Evolutionary conservation across 2,797 vertebrate species (phyloP).

Genomic region (Avahi laniger): DNA sequence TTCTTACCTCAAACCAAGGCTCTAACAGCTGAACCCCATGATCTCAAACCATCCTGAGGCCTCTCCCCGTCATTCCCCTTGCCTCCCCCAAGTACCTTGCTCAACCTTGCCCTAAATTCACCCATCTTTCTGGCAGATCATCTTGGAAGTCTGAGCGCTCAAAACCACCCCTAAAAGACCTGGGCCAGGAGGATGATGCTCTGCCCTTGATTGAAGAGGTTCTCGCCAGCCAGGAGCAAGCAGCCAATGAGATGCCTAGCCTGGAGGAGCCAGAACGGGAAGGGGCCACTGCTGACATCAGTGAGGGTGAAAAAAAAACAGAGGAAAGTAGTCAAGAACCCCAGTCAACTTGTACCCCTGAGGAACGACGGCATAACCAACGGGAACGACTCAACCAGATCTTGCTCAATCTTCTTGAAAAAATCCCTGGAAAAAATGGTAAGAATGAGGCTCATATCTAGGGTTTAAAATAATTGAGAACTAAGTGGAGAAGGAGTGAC

Average conservation of each 20-base stretch:
- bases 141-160: conserved; percentile 96
- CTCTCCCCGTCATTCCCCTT: not conserved
- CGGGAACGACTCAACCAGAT: conserved; percentile 96
- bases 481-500: not conserved
- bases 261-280: conserved; percentile 86
- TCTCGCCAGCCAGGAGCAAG: conserved; percentile 84
- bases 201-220: conserved; percentile 87
- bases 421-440: conserved; percentile 97
- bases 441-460: conserved; percentile 65
- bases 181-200: conserved; percentile 90
- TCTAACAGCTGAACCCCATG: not conserved
- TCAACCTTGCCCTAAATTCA: not conserved
- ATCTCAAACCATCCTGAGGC: not conserved
- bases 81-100: not conserved
- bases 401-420: conserved; percentile 93
- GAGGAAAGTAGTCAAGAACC: conserved; percentile 67
- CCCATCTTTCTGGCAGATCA: conserved; percentile 83
- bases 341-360: conserved; percentile 85
- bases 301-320: conserved; percentile 82
- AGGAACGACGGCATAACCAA: conserved; percentile 91
- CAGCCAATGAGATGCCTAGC: conserved; percentile 81
- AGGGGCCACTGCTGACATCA: conserved; percentile 60
- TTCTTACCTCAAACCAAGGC: not conserved
- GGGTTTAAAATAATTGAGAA: not conserved
- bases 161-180: conserved; percentile 87